phyloP scores from a whole-genome alignment of 2,888 invertebrate species.

The Protophormia terraenovae region DNA sequence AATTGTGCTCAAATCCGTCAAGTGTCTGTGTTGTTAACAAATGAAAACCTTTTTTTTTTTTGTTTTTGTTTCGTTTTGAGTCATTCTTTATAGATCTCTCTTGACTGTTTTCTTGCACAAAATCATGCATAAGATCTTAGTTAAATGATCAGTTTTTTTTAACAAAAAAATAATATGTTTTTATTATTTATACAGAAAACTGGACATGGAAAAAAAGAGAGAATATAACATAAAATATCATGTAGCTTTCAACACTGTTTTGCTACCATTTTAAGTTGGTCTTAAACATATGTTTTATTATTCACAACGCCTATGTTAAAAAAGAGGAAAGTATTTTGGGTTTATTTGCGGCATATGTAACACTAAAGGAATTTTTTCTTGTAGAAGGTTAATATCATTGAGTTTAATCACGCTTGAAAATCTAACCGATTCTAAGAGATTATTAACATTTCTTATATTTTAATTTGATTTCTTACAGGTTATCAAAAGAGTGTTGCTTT shows the following conservation, averaged over 20 bases:
- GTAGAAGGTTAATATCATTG: too few species aligned
- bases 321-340: neutral
- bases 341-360: neutral
- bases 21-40: slow-evolving; percentile 62
- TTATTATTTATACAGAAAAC: slow-evolving; percentile 2
- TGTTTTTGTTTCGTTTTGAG: neutral
- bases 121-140: slow-evolving; percentile 56
- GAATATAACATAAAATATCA: slow-evolving; percentile 63
- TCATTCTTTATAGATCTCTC: slow-evolving; percentile 58
- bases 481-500: too few species aligned
- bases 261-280: slow-evolving; percentile 62
- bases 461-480: too few species aligned
- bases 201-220: slow-evolving; percentile 36
- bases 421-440: too few species aligned
- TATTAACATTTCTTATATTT: too few species aligned
- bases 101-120: neutral
- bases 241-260: slow-evolving; percentile 67
- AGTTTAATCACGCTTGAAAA: too few species aligned
- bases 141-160: slow-evolving; percentile 18
- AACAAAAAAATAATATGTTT: neutral
- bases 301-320: neutral
- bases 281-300: slow-evolving; percentile 2
- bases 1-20: slow-evolving; percentile 68
- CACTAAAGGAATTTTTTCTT: neutral
- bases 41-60: slow-evolving; percentile 41